phyloP scores from a whole-genome alignment of 2,797 vertebrate genomes.

The Lagothrix lagotricha region DNA sequence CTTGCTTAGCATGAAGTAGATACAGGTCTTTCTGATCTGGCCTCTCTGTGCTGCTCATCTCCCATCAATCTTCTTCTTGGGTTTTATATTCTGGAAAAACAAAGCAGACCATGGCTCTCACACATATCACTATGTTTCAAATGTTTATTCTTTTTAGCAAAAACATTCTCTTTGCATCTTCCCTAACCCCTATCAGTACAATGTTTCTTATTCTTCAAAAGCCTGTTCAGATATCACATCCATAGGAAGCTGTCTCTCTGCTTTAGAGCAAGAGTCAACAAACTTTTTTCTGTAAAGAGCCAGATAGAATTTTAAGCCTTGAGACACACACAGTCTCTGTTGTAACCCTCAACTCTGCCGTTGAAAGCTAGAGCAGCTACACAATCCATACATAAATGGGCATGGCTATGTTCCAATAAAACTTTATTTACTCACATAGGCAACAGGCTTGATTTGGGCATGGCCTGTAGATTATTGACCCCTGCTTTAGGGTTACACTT shows the following conservation, averaged over 20 bases:
- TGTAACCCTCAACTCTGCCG: neutral
- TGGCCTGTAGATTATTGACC: neutral
- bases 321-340: neutral
- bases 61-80: neutral
- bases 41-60: neutral
- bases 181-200: neutral
- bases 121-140: neutral
- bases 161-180: neutral
- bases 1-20: neutral
- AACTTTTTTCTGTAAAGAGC: neutral
- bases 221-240: neutral
- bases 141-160: neutral
- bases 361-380: neutral
- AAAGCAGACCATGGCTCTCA: neutral
- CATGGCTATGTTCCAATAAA: conserved; percentile 8
- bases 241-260: neutral
- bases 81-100: conserved; percentile 21
- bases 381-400: neutral
- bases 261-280: neutral
- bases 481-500: neutral
- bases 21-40: neutral
- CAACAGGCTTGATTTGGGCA: neutral
- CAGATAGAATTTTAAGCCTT: conserved; percentile 20
- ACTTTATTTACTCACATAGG: conserved; percentile 28
- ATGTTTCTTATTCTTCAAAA: conserved; percentile 41